These are phyloP conservation scores for Strigops habroptila DNA, from an alignment of 2,113 vertebrate species.

Conservation along the genomic window DNA sequence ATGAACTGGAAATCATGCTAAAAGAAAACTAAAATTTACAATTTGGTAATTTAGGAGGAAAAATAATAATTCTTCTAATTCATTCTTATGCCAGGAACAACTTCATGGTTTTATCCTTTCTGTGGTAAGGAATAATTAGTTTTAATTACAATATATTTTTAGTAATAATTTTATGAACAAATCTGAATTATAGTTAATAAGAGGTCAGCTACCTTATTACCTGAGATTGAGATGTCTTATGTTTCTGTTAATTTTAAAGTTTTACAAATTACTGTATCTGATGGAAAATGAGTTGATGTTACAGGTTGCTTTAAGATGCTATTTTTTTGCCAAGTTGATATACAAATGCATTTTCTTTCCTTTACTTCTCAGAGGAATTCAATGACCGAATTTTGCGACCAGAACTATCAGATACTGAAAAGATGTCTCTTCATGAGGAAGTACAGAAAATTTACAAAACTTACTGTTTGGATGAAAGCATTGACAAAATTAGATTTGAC, in stretches of 20 bases:
- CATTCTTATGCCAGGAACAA: background rate
- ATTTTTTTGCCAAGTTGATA: background rate
- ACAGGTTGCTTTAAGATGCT: background rate
- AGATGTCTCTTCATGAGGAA: slow-evolving; percentile 85
- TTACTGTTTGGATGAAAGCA: slow-evolving; percentile 93
- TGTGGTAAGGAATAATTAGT: background rate
- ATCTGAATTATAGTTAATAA: background rate
- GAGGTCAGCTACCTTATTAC: background rate
- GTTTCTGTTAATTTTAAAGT: background rate
- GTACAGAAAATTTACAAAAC: slow-evolving; percentile 89
- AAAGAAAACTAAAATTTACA: background rate
- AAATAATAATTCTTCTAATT: background rate
- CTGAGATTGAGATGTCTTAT: background rate
- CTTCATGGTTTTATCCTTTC: background rate
- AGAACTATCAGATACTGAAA: slow-evolving; percentile 86
- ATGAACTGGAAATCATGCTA: background rate
- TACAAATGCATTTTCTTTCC: background rate
- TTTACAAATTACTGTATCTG: background rate
- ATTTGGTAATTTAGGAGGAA: background rate
- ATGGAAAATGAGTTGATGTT: background rate
- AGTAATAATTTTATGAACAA: background rate
- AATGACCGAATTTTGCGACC: slow-evolving; percentile 92
- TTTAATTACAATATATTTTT: background rate
- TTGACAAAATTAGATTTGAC: slow-evolving; percentile 95
- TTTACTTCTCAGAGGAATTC: slow-evolving; percentile 86